phyloP scores from a whole-genome alignment of 2,797 vertebrate genomes.

The Helicolenus hilgendorfi region DNA sequence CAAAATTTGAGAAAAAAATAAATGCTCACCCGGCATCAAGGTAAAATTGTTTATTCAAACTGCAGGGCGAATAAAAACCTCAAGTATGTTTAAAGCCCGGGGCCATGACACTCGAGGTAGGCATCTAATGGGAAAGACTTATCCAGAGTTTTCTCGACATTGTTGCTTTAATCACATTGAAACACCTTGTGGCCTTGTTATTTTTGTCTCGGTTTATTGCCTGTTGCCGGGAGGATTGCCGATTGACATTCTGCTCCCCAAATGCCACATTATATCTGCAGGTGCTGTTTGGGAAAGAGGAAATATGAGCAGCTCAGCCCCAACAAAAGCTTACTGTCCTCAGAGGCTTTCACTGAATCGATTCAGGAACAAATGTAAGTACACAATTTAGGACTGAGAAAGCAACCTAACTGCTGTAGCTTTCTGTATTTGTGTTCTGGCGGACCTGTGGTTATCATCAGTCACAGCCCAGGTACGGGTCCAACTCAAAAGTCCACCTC shows the following conservation, averaged over 20 bases:
- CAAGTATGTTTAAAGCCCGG: conserved; percentile 14
- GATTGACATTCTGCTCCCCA: background rate
- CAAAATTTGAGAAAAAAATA: background rate
- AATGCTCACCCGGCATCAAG: conserved; percentile 1
- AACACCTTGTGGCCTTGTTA: conserved; percentile 52
- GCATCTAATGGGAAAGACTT: conserved; percentile 32
- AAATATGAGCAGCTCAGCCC: background rate
- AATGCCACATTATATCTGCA: background rate
- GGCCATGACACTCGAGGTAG: conserved; percentile 25
- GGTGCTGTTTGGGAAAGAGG: conserved; percentile 2
- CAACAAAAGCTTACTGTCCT: background rate
- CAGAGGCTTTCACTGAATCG: background rate
- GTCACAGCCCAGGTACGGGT: background rate
- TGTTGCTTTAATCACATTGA: conserved; percentile 49
- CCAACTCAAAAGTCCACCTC: background rate
- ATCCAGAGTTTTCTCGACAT: conserved; percentile 33
- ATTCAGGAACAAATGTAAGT: background rate
- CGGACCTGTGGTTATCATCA: background rate
- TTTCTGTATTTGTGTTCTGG: background rate
- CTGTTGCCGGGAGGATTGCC: conserved; percentile 40
- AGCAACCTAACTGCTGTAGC: background rate
- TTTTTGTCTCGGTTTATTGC: conserved; percentile 49
- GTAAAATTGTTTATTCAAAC: conserved; percentile 35
- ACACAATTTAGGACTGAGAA: background rate
- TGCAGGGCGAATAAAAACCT: conserved; percentile 16